phyloP scores from a whole-genome alignment of 2,113 vertebrate species.

The Podarcis cretensis region DNA sequence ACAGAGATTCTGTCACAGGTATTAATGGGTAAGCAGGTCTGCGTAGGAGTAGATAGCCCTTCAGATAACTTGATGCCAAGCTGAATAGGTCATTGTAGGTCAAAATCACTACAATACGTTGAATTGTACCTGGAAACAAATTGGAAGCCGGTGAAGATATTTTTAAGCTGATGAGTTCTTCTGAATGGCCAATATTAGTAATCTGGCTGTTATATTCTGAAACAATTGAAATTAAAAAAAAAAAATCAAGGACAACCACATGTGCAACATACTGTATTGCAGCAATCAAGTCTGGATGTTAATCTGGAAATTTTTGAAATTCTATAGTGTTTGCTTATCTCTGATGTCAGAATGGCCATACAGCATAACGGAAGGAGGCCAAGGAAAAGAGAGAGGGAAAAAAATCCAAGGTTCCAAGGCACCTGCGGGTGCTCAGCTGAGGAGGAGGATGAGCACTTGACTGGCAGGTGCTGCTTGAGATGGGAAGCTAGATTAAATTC shows the following conservation, averaged over 20 bases:
- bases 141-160: background rate
- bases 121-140: background rate
- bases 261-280: too few relatives aligned
- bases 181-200: background rate
- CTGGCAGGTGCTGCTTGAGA: background rate
- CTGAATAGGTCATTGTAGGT: background rate
- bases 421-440: background rate
- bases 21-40: background rate
- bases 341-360: slow-evolving; percentile 4
- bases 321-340: background rate
- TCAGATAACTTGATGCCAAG: background rate
- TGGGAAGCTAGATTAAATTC: background rate
- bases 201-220: background rate
- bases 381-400: background rate
- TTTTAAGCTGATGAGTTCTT: background rate
- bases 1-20: background rate
- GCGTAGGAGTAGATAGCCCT: background rate
- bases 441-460: background rate
- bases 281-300: background rate
- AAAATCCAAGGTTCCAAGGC: background rate
- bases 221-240: background rate
- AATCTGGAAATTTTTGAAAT: background rate
- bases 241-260: background rate
- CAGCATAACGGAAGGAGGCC: background rate
- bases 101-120: background rate